Percentiles rank a stretch among this genome's conserved stretches.
Conservation (phyloP, 2,888 invertebrate species). For the Amblyjoppa fuscipennis region DNA sequence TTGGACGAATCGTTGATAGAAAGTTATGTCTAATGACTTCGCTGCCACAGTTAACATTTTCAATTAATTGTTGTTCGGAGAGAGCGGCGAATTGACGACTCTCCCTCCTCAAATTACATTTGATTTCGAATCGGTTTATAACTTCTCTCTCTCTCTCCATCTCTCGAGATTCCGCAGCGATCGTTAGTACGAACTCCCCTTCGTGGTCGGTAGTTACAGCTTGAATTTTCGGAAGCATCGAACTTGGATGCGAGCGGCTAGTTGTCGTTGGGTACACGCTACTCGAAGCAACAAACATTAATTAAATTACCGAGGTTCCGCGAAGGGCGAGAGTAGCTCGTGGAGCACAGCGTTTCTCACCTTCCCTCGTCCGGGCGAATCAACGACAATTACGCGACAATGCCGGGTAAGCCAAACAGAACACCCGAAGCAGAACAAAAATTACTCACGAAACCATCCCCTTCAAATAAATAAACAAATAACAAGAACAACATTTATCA, state of each 20-base stretch:
- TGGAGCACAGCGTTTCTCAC: neutral
- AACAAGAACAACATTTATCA: too few species aligned
- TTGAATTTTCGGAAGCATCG: constrained; percentile 49
- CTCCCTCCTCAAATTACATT: constrained; percentile 29
- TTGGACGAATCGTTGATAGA: neutral
- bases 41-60: neutral
- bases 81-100: neutral
- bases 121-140: constrained; percentile 36
- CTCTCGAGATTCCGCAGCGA: constrained; percentile 54
- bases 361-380: neutral
- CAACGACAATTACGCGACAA: neutral
- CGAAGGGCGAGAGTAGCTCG: constrained; percentile 28
- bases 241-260: constrained; percentile 49
- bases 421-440: neutral
- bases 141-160: constrained; percentile 1
- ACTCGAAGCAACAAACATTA: constrained; percentile 59
- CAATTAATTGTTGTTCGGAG: neutral
- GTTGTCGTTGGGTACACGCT: constrained; percentile 40
- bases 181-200: constrained; percentile 45
- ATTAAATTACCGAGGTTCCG: constrained; percentile 65
- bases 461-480: too few species aligned
- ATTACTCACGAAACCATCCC: too few species aligned
- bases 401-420: constrained; percentile 14
- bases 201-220: constrained; percentile 46
- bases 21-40: neutral